These are phyloP conservation scores for Pungitius pungitius DNA, from an alignment of 2,113 vertebrate species.

Conservation along the genomic window DNA sequence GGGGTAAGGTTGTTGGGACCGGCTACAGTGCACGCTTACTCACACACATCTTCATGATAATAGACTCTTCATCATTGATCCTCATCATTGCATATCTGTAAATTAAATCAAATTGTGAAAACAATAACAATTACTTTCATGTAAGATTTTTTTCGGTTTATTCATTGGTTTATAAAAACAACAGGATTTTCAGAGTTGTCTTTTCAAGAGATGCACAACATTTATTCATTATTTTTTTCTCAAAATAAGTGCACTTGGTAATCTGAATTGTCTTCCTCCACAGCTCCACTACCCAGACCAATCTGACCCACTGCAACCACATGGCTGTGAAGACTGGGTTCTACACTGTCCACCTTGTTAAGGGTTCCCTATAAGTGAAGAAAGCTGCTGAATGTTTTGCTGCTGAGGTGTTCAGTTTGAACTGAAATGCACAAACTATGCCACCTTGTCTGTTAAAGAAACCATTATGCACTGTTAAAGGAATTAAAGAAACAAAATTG, in stretches of 20 bases:
- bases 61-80: not conserved
- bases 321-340: not conserved
- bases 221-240: too few relatives aligned
- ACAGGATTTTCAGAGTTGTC: too few relatives aligned
- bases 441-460: constrained; percentile 17
- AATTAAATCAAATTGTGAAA: too few relatives aligned
- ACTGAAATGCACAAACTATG: constrained; percentile 23
- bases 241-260: too few relatives aligned
- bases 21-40: not conserved
- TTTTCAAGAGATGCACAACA: not conserved
- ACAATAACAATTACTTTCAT: not conserved
- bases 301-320: not conserved
- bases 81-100: not conserved
- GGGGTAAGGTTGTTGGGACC: too few relatives aligned
- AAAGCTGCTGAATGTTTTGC: constrained; percentile 1
- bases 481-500: not conserved
- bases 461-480: constrained; percentile 15
- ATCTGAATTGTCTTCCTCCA: too few relatives aligned
- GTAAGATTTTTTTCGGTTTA: not conserved
- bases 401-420: not conserved
- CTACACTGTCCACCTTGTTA: not conserved
- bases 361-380: constrained; percentile 21
- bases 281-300: not conserved
- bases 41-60: not conserved
- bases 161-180: not conserved